A percentile compares a stretch with the other conserved stretches of the same genome.
These are phyloP conservation scores for Chaetophractus vellerosus DNA, from an alignment of 2,797 vertebrate genomes.

Conservation along the genomic window DNA sequence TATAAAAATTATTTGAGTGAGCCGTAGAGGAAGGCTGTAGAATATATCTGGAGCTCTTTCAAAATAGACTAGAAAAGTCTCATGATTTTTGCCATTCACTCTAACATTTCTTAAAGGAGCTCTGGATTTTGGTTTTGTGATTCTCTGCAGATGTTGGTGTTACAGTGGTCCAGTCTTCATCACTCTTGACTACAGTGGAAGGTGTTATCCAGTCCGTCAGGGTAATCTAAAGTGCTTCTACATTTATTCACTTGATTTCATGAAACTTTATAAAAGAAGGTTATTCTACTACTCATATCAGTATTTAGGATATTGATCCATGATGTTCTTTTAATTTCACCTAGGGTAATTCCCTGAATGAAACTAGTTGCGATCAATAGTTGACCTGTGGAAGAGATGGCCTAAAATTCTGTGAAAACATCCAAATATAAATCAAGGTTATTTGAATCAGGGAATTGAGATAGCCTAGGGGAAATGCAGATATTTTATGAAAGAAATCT, in stretches of 20 bases:
- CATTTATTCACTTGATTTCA: slow-evolving; percentile 56
- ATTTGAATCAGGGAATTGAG: slow-evolving; percentile 42
- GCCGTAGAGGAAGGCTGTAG: not conserved
- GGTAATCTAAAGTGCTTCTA: slow-evolving; percentile 65
- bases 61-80: slow-evolving; percentile 29
- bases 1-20: slow-evolving; percentile 28
- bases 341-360: not conserved
- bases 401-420: not conserved
- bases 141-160: slow-evolving; percentile 59
- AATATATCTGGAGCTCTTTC: slow-evolving; percentile 67
- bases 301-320: slow-evolving; percentile 43
- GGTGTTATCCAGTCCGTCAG: slow-evolving; percentile 53
- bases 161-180: slow-evolving; percentile 38
- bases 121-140: slow-evolving; percentile 67
- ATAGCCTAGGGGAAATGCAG: not conserved
- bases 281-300: not conserved
- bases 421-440: not conserved
- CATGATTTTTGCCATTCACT: slow-evolving; percentile 48
- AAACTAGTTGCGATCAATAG: slow-evolving; percentile 16
- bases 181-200: slow-evolving; percentile 42
- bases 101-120: slow-evolving; percentile 65
- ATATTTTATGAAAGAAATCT: slow-evolving; percentile 49
- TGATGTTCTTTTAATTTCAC: slow-evolving; percentile 64
- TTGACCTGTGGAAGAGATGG: slow-evolving; percentile 19
- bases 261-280: slow-evolving; percentile 55